Evolutionary conservation across 1,140 invertebrate genomes (phyloP), one percentile per base, ranked within the genome.

Genomic region (Pomacea maculata): DNA sequence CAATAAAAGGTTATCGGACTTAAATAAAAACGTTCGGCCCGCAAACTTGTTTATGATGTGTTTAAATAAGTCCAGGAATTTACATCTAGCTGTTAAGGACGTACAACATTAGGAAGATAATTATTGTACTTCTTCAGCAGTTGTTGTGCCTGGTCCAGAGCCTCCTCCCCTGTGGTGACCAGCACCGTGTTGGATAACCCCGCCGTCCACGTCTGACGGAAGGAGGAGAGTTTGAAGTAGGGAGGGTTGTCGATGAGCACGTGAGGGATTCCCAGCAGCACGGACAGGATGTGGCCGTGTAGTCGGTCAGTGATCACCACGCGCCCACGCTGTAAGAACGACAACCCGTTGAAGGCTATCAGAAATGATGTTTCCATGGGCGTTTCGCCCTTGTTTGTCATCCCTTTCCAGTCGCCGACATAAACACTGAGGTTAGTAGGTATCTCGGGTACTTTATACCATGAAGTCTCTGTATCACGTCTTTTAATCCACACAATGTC

Each of bases 281-380:
- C 74, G 78, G 67, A 67, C 6, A 85, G 54, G 67, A 85, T 82
- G 73, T 85, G 84, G 10, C 81, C 84, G 75, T 85, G 84, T 6
- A 85, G 83, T 29, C 84, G 71, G 61, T 85, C 84, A 11, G 84
- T 84, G 8, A 85, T 73, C 52, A 85, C 78, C 14, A 83, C 82
- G 11, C 82, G 63, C 11, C 78, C 81, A 9, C 78, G 61, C 67
- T 80, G 79, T 19, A 83, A 61, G 65, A 78, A 77, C 45, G 70
- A 19, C 29, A 83, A 55, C 0, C 81, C 81, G 67, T 82, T 82
- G 19, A 65, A 55, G 19, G 80, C 78, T 3, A 83, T 80, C 29
- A 52, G 54, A 61, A 67, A 25, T 12, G 81, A 77, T 4, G 64
- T 61, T 0, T 55, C 8, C 11, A 83, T 68, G 6, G 82, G 45